Percentiles rank a stretch among this genome's conserved stretches.
Evolutionary conservation across 2,113 vertebrate genomes (phyloP).

Genomic region (Chloropsis cyanopogon): DNA sequence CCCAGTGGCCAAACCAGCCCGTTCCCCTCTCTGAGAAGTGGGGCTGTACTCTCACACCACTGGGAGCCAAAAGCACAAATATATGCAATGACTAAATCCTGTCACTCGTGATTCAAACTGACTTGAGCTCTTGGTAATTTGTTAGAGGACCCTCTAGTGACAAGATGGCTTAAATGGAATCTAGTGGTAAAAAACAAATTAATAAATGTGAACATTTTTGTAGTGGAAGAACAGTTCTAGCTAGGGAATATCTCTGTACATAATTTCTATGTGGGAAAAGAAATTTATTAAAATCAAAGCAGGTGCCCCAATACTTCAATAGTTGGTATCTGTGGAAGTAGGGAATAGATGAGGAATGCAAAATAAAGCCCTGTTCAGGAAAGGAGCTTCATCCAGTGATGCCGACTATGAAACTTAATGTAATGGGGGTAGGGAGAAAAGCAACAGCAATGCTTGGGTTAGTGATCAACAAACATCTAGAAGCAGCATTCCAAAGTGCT

Average conservation of each 20-base stretch:
- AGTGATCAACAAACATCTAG: not conserved
- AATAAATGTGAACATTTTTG: not conserved
- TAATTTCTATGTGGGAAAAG: not conserved
- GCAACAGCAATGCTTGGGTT: not conserved
- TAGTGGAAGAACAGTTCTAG: not conserved
- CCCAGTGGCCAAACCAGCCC: rapidly evolving
- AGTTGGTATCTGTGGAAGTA: not conserved
- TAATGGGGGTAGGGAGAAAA: not conserved
- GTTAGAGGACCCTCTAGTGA: not conserved
- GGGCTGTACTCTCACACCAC: not conserved
- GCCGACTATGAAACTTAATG: not conserved
- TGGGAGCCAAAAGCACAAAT: not conserved
- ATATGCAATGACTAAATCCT: not conserved
- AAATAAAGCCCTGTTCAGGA: not conserved
- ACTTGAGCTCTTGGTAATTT: not conserved
- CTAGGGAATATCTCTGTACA: not conserved
- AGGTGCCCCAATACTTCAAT: not conserved
- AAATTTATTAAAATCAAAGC: not conserved
- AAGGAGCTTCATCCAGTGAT: not conserved
- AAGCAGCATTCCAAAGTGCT: not conserved
- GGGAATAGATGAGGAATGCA: not conserved
- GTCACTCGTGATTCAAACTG: not conserved
- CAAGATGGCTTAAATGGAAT: not conserved
- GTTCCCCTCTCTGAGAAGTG: rapidly evolving
- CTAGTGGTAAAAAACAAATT: not conserved